phyloP scores from a whole-genome alignment of 2,113 vertebrate species.

The Danionella cerebrum region DNA sequence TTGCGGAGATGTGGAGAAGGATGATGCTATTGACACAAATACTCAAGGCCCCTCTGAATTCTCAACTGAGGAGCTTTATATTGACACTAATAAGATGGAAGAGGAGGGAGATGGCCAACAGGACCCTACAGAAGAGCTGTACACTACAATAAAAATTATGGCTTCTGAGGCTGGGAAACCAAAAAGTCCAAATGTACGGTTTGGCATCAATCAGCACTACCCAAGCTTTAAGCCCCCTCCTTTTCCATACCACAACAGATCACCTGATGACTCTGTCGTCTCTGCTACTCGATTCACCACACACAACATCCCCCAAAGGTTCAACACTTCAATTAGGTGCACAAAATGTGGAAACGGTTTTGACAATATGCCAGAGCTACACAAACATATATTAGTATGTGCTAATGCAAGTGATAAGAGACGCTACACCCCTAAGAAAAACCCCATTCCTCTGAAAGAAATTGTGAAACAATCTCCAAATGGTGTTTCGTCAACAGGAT shows the following conservation, averaged over 20 bases:
- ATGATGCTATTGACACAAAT: conserved; percentile 34
- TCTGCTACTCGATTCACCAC: conserved; percentile 97
- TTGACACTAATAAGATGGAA: conserved; percentile 47
- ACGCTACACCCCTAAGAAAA: conserved; percentile 97
- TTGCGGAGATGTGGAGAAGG: conserved; percentile 56
- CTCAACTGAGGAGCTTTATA: conserved; percentile 5
- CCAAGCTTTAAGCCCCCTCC: conserved; percentile 97
- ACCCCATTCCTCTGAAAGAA: conserved; percentile 88
- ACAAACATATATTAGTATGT: conserved; percentile 90
- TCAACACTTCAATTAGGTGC: conserved; percentile 94
- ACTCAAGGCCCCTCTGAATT: conserved; percentile 35
- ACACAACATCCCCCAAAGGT: conserved; percentile 97
- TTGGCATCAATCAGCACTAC: conserved; percentile 97
- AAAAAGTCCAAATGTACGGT: conserved; percentile 87
- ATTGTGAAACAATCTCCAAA: conserved; percentile 80
- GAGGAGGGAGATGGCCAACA: conserved; percentile 66
- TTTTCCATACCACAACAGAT: conserved; percentile 93
- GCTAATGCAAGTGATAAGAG: conserved; percentile 93
- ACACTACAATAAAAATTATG: conserved; percentile 99
- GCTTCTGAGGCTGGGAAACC: conserved; percentile 87
- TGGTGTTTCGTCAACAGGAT: conserved; percentile 51
- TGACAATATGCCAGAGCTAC: conserved; percentile 95
- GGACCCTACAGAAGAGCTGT: conserved; percentile 91
- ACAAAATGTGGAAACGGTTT: conserved; percentile 97
- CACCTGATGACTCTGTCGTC: conserved; percentile 78